A percentile compares a stretch with the other conserved stretches of the same genome.
phyloP scores from a whole-genome alignment of 2,797 vertebrate genomes.

The Trachops cirrhosus region DNA sequence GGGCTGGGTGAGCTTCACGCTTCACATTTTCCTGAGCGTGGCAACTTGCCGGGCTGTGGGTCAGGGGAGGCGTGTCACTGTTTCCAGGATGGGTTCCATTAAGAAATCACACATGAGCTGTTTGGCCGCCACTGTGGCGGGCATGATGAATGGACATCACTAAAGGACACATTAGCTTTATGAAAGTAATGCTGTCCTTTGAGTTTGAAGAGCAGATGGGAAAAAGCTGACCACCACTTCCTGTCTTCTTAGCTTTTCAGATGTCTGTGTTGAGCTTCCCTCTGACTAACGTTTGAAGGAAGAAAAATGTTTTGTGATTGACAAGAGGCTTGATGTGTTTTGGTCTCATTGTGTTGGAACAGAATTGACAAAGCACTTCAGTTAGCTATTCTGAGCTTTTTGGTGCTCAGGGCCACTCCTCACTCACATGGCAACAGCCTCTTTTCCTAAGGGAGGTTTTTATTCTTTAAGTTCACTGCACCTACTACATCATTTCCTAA shows the following conservation, averaged over 20 bases:
- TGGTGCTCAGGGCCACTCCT: not conserved
- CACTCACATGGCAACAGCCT: not conserved
- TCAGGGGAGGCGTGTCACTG: not conserved
- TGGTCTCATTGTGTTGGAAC: not conserved
- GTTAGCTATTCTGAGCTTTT: not conserved
- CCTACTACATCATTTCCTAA: not conserved
- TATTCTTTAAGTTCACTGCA: not conserved
- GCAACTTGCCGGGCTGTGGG: not conserved
- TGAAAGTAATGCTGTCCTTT: slow-evolving; percentile 31
- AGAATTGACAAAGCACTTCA: not conserved
- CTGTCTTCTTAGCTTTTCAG: slow-evolving; percentile 4
- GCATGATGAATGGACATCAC: not conserved
- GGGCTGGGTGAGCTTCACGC: slow-evolving; percentile 86
- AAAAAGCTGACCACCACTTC: not conserved
- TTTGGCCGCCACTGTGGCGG: not conserved
- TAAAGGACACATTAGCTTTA: not conserved
- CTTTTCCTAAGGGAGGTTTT: not conserved
- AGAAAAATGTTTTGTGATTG: slow-evolving; percentile 33
- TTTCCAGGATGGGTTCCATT: not conserved
- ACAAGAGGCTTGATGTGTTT: not conserved
- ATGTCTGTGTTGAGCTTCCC: not conserved
- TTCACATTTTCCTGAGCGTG: not conserved
- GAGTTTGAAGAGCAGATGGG: not conserved
- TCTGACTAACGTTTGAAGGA: not conserved
- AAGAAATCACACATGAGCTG: slow-evolving; percentile 15